phyloP scores from a whole-genome alignment of 2,113 vertebrate species.

The Irena cyanogastra region DNA sequence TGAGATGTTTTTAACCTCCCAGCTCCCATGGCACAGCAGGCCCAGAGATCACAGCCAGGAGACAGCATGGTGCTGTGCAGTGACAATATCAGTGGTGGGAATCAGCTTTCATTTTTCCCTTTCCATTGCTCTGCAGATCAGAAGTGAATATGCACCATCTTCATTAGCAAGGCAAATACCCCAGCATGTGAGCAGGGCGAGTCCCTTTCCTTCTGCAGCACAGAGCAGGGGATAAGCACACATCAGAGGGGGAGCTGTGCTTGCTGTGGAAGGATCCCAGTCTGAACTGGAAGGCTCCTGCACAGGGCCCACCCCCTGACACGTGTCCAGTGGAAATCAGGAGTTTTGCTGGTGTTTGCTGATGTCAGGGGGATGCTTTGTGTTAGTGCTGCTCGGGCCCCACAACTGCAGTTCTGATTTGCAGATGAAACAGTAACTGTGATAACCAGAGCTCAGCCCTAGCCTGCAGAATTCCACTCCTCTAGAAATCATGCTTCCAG shows the following conservation, averaged over 20 bases:
- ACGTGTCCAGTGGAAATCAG: not conserved
- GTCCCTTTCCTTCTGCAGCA: not conserved
- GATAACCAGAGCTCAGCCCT: not conserved
- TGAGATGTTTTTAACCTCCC: not conserved
- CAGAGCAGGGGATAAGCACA: not conserved
- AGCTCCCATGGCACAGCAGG: not conserved
- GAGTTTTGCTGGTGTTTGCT: not conserved
- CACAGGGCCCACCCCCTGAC: not conserved
- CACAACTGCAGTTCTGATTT: not conserved
- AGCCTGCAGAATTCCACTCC: not conserved
- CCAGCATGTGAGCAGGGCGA: fast-evolving
- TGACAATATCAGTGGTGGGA: constrained; percentile 42
- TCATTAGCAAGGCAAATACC: constrained; percentile 58
- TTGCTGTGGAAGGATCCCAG: not conserved
- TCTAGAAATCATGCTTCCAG: not conserved
- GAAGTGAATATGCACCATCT: not conserved
- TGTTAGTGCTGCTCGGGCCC: not conserved
- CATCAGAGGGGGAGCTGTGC: not conserved
- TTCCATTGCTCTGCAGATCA: constrained; percentile 41
- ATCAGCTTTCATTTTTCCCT: constrained; percentile 65
- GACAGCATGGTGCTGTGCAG: not conserved
- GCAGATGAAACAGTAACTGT: not conserved
- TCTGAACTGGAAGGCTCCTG: not conserved
- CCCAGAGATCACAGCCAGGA: constrained; percentile 19
- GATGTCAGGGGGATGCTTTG: not conserved